Percentiles rank a stretch among this genome's conserved stretches.
Conservation (phyloP, 2,888 invertebrate species). For the Unio pictorum region DNA sequence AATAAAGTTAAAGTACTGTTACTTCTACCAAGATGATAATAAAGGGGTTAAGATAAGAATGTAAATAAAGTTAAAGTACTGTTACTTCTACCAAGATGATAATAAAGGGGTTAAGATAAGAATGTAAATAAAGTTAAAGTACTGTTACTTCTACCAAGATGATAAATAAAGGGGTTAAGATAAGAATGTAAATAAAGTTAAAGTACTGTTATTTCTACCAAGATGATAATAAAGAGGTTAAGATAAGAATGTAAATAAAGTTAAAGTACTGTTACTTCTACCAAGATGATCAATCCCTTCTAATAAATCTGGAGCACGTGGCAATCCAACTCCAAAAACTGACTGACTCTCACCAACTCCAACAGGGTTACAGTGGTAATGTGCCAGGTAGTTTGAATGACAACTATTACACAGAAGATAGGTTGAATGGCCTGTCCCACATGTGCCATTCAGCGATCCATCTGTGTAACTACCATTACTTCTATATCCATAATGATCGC, state of each 20-base stretch:
- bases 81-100: conserved; percentile 11
- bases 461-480: conserved; percentile 62
- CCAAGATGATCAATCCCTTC: conserved; percentile 19
- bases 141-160: conserved; percentile 8
- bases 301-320: conserved; percentile 57
- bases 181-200: not conserved
- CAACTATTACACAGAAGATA: conserved; percentile 76
- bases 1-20: not conserved
- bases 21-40: conserved; percentile 9
- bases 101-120: too few species aligned
- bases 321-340: not conserved
- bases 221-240: conserved; percentile 9
- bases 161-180: conserved; percentile 6
- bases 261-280: conserved; percentile 2
- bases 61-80: not conserved
- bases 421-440: conserved; percentile 74
- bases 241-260: not conserved
- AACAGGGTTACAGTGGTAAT: conserved; percentile 3
- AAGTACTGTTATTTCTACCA: conserved; percentile 2
- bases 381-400: conserved; percentile 72
- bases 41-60: too few species aligned
- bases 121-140: not conserved
- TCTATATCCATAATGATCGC: conserved; percentile 65
- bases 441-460: conserved; percentile 73
- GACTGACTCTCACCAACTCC: conserved; percentile 8